phyloP scores from a whole-genome alignment of 2,888 invertebrate genomes.

The Ernsta delagoae region DNA sequence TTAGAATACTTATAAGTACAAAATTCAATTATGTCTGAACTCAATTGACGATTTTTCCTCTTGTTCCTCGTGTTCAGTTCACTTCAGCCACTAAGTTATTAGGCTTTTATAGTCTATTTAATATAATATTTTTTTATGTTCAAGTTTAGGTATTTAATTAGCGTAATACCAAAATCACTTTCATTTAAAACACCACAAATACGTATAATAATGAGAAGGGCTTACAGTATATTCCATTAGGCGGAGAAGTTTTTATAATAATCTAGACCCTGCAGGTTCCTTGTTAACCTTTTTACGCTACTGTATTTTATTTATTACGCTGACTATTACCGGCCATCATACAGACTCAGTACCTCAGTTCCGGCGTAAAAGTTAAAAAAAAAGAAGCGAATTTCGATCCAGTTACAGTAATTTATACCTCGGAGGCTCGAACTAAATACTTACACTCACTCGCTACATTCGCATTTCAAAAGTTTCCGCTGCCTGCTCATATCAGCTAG shows the following conservation, averaged over 20 bases:
- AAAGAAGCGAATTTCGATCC: conserved; percentile 8
- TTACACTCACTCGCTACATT: neutral
- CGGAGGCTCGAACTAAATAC: neutral
- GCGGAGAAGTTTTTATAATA: too few relatives aligned
- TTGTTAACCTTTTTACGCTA: neutral
- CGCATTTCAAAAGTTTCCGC: conserved; percentile 14
- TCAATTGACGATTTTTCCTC: too few relatives aligned
- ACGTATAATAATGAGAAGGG: too few relatives aligned
- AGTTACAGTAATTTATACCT: neutral
- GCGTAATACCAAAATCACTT: too few relatives aligned
- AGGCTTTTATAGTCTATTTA: too few relatives aligned
- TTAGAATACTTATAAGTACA: too few relatives aligned
- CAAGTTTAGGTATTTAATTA: too few relatives aligned
- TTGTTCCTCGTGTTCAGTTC: neutral
- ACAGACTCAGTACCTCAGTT: neutral
- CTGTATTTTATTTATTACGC: neutral
- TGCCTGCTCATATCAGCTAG: neutral
- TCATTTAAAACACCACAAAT: too few relatives aligned
- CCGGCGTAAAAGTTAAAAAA: conserved; percentile 39
- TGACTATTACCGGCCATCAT: neutral
- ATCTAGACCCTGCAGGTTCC: too few relatives aligned
- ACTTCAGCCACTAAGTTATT: neutral
- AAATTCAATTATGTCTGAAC: too few relatives aligned
- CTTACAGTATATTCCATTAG: too few relatives aligned
- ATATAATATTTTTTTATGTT: too few relatives aligned